Evolutionary conservation across 30 jellyfish, hydroid and myxozoan genomes (phyloP), one percentile per base, ranked within the genome.

Genomic region (Aurelia coerulea): DNA sequence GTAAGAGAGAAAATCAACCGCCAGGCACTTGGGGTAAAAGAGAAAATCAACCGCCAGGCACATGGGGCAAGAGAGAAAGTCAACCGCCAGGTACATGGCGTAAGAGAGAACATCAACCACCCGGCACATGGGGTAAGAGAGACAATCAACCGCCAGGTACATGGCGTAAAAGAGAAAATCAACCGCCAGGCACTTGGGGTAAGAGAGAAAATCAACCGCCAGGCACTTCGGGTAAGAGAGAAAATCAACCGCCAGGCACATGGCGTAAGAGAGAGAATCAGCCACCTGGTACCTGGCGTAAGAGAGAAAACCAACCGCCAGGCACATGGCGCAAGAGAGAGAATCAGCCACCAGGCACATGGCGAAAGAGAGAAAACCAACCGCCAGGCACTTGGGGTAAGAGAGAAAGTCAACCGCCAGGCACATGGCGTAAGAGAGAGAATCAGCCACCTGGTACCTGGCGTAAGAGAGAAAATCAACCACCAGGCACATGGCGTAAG

Each of bases 41-140:
- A 31, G 76, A 49, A 12, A 80, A 80, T 65, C 91, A 81, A 52
- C 91, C 91, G 1, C 82, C 90, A 35, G 82, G 90, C 19, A 69
- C 33, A 0, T 63, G 81, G 90, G 62, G 73, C 0, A 63, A 42
- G 71, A 67, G 73, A 60, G 63, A 34, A 6, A 70, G 10, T 77
- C 91, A 81, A 39, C 91, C 91, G 10, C 91, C 91, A 81, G 91
- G 91, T 51, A 49, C 71, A 12, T 81, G 91, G 91, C 54, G 81
- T 0, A 68, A 53, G 31, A 46, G 56, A 9, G 56, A 46, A 1
- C 6, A 2, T 6, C 91, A 81, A 19, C 91, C 91, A 54, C 91
- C 91, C 0, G 91, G 91, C 35, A 49, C 71, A 14, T 81, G 91
- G 91, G 35, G 81, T 0, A 81, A 68, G 35, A 37, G 73, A 46